Evolutionary conservation across 2,797 vertebrate genomes (phyloP).

Genomic region (Lithobates sylvaticus): DNA sequence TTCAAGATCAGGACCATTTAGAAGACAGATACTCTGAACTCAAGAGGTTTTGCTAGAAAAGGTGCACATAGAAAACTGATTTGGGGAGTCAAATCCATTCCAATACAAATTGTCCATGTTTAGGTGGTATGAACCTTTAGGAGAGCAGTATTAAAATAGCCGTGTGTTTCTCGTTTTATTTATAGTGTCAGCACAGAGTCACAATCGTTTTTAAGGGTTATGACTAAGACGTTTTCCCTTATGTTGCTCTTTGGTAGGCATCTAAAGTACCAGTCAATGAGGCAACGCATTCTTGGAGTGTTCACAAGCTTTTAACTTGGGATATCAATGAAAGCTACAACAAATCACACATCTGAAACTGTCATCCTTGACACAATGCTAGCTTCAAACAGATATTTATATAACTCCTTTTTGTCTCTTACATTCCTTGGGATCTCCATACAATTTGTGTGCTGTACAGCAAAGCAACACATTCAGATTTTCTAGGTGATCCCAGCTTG

Average conservation of each 20-base stretch:
- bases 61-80: no score
- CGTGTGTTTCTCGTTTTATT: neutral
- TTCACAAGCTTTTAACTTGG: constrained; percentile 28
- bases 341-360: constrained; percentile 19
- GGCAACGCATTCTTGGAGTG: constrained; percentile 24
- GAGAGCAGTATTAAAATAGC: neutral
- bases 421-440: neutral
- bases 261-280: neutral
- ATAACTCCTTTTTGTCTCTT: neutral
- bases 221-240: constrained; percentile 16
- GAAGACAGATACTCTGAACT: no score
- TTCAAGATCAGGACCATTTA: no score
- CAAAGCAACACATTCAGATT: neutral
- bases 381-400: constrained; percentile 43
- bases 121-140: neutral
- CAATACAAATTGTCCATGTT: neutral
- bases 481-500: neutral
- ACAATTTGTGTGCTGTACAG: constrained; percentile 15
- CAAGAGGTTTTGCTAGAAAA: no score
- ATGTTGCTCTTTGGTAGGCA: neutral
- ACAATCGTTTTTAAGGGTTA: neutral
- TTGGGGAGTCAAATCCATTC: no score
- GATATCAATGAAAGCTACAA: constrained; percentile 34
- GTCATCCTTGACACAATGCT: constrained; percentile 4
- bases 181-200: neutral